These are phyloP conservation scores for Melanotaenia parkinsoni DNA, from an alignment of 2,797 vertebrate genomes.

Conservation along the genomic window DNA sequence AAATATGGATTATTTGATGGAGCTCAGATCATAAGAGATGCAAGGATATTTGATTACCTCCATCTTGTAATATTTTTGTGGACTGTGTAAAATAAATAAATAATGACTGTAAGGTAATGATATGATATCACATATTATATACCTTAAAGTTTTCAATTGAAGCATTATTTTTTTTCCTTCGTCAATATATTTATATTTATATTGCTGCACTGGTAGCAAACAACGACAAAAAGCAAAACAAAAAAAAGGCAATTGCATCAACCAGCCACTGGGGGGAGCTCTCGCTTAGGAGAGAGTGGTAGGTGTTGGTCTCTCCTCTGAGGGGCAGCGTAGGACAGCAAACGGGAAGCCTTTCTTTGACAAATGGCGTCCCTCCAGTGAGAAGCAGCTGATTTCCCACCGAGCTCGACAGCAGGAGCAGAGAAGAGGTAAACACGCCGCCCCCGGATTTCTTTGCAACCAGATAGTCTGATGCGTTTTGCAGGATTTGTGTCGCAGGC, in stretches of 20 bases:
- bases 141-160: too few species aligned
- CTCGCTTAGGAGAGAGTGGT: accelerated
- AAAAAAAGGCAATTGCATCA: accelerated
- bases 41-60: too few species aligned
- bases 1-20: too few species aligned
- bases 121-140: too few species aligned
- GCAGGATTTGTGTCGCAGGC: conserved; percentile 12
- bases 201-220: too few species aligned
- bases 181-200: too few species aligned
- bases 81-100: too few species aligned
- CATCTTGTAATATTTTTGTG: too few species aligned
- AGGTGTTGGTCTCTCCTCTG: conserved; percentile 15
- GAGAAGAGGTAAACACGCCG: conserved; percentile 69
- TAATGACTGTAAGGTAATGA: too few species aligned
- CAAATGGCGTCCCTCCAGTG: conserved; percentile 83
- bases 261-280: conserved; percentile 46
- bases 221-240: not conserved
- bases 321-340: conserved; percentile 43
- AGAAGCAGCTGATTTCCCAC: conserved; percentile 77
- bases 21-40: too few species aligned
- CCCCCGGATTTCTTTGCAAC: conserved; percentile 42
- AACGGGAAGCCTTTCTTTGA: conserved; percentile 54
- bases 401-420: conserved; percentile 56
- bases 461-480: not conserved
- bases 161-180: too few species aligned